These are phyloP conservation scores for Probosciger aterrimus DNA, from an alignment of 2,113 vertebrate species.

Conservation along the genomic window DNA sequence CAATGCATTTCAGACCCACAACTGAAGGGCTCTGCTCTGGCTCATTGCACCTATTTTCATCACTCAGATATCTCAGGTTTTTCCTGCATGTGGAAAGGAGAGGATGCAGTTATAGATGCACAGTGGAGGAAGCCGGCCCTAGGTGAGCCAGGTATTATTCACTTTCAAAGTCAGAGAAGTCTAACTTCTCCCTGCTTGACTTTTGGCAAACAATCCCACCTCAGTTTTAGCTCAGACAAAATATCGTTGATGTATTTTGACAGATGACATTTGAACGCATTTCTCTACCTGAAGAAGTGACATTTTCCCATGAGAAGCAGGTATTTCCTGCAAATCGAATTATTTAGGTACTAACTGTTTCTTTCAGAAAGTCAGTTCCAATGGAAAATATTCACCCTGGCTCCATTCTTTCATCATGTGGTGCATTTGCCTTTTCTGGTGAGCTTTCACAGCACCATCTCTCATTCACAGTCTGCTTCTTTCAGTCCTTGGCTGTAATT, in stretches of 20 bases:
- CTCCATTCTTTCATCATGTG: neutral
- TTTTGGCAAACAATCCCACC: slow-evolving; percentile 23
- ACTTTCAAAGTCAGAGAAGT: neutral
- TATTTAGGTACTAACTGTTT: slow-evolving; percentile 31
- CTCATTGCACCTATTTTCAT: neutral
- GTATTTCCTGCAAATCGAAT: neutral
- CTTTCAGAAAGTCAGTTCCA: neutral
- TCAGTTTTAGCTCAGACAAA: slow-evolving; percentile 29
- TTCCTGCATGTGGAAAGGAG: neutral
- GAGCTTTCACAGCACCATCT: neutral
- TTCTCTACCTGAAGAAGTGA: neutral
- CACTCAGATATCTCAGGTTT: neutral
- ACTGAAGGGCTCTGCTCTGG: too few species aligned
- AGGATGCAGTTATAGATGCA: rapidly evolving
- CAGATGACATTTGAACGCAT: slow-evolving; percentile 15
- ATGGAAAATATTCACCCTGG: neutral
- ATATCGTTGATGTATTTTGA: slow-evolving; percentile 54
- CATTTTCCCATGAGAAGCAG: neutral
- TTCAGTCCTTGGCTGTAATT: neutral
- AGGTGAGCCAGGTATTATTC: neutral
- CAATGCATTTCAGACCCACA: too few species aligned
- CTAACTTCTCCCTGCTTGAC: neutral
- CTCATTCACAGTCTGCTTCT: neutral
- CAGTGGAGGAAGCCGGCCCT: neutral
- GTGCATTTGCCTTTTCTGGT: neutral